Percentiles rank a stretch among this genome's conserved stretches.
phyloP scores from a whole-genome alignment of 2,797 vertebrate species.

The Podarcis lilfordi region DNA sequence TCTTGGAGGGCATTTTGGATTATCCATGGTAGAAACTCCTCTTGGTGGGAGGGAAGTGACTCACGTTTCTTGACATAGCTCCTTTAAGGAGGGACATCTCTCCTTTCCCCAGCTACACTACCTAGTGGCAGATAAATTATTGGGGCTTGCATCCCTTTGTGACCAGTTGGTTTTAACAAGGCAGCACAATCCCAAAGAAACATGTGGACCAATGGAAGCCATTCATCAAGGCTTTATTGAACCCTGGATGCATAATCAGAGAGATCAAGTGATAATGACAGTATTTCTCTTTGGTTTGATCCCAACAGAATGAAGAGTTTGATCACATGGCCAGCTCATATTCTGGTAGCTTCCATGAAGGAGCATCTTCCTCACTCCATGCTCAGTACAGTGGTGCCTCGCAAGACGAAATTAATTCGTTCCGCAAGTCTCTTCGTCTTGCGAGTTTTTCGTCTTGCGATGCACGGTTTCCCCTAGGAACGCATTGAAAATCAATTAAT shows the following conservation, averaged over 20 bases:
- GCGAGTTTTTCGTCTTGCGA: too few relatives aligned
- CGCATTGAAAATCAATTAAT: too few relatives aligned
- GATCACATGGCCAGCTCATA: neutral
- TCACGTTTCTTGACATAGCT: neutral
- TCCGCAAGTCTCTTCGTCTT: too few relatives aligned
- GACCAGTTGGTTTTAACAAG: neutral
- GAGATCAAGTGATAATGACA: neutral
- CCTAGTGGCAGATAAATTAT: neutral
- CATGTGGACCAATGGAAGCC: neutral
- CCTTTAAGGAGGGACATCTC: neutral
- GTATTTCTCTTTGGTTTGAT: neutral
- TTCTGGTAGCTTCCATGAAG: neutral
- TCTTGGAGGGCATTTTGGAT: neutral
- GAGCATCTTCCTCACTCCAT: neutral
- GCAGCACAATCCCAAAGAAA: neutral
- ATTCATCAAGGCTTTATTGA: neutral
- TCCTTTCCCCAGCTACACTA: neutral
- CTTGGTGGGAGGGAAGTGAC: neutral
- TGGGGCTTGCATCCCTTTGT: neutral
- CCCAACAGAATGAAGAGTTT: neutral
- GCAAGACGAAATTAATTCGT: too few relatives aligned
- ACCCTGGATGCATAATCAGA: neutral
- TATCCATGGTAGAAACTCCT: neutral
- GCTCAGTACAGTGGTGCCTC: too few relatives aligned
- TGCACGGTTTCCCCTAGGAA: too few relatives aligned